phyloP scores from a whole-genome alignment of 2,797 vertebrate genomes.

The Danionella dracula region DNA sequence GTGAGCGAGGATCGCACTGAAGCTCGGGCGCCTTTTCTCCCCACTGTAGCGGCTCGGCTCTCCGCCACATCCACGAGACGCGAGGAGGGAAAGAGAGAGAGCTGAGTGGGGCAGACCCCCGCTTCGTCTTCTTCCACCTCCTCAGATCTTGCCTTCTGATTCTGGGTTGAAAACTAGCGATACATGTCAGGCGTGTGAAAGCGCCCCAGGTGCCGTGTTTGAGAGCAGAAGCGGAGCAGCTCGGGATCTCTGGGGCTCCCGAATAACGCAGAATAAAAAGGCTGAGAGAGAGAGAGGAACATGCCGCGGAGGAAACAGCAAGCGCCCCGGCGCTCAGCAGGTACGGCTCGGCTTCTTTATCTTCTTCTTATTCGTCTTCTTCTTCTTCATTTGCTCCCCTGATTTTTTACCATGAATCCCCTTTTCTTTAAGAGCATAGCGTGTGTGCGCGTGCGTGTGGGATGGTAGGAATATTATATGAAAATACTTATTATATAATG shows the following conservation, averaged over 20 bases:
- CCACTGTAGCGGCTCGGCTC: constrained; percentile 51
- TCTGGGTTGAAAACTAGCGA: constrained; percentile 60
- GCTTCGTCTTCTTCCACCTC: constrained; percentile 50
- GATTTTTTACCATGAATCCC: neutral
- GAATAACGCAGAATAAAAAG: constrained; percentile 64
- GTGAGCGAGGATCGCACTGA: constrained; percentile 62
- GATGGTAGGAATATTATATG: too few species aligned
- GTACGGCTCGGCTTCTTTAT: constrained; percentile 61
- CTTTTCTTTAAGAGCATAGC: neutral
- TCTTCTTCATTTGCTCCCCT: constrained; percentile 24
- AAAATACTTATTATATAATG: neutral
- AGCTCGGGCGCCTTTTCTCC: constrained; percentile 55
- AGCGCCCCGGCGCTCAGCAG: constrained; percentile 93
- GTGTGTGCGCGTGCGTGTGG: neutral
- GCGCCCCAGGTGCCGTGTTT: constrained; percentile 75
- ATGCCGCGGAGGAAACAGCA: constrained; percentile 98
- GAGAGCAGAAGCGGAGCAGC: constrained; percentile 70
- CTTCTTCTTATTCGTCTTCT: too few species aligned
- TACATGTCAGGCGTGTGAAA: constrained; percentile 70
- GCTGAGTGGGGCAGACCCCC: constrained; percentile 37
- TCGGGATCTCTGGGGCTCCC: constrained; percentile 57
- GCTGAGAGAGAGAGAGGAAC: constrained; percentile 61
- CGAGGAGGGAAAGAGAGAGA: constrained; percentile 49
- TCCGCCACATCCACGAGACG: constrained; percentile 62
- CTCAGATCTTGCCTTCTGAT: constrained; percentile 51